A percentile compares a stretch with the other conserved stretches of the same genome.
Conservation (phyloP, 2,888 invertebrate species). For the Mylabris sibirica region DNA sequence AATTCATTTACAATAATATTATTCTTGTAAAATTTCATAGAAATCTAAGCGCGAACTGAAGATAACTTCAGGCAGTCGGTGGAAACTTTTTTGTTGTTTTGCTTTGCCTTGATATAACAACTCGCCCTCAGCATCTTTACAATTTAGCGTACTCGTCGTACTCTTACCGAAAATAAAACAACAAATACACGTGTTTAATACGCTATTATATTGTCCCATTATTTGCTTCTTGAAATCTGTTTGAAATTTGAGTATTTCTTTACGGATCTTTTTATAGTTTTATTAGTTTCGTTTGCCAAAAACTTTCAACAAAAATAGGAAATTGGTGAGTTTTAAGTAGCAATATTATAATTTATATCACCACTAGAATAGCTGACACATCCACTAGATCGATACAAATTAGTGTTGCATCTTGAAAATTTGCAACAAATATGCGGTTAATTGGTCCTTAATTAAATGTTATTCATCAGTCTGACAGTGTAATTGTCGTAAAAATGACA, state of each 20-base stretch:
- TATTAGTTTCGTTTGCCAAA: neutral
- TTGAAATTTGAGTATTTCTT: neutral
- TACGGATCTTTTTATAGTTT: neutral
- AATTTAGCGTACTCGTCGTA: no score
- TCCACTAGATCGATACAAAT: neutral
- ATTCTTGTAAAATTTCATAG: no score
- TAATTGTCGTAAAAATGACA: slow-evolving; percentile 18
- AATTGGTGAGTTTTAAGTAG: neutral
- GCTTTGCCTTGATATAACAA: no score
- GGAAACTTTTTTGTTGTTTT: no score
- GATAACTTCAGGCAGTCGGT: no score
- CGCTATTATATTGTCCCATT: no score
- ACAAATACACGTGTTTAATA: no score
- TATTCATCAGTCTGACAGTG: neutral
- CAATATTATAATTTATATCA: neutral
- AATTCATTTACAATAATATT: neutral
- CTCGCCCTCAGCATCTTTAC: no score
- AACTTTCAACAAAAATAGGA: neutral
- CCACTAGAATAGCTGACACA: neutral
- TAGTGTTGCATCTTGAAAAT: neutral
- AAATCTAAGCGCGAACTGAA: no score
- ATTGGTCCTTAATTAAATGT: neutral
- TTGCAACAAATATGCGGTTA: neutral
- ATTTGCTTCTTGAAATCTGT: neutral
- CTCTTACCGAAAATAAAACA: no score